A percentile compares a stretch with the other conserved stretches of the same genome.
Evolutionary conservation across 2,888 invertebrate species (phyloP).

Genomic region (Nebria brevicollis): DNA sequence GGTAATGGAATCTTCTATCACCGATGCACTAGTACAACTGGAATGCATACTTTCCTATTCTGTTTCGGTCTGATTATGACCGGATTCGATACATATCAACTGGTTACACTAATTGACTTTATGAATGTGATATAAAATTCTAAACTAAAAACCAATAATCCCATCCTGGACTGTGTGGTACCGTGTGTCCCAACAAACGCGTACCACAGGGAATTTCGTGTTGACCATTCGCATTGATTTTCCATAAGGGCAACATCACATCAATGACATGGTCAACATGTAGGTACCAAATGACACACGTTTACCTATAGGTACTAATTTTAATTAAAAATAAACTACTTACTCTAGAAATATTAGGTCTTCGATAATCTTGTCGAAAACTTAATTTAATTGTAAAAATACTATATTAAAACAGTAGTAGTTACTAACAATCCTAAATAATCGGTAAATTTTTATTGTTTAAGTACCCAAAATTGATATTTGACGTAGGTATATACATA

Average conservation of each 20-base stretch:
- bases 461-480: no score
- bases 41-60: slow-evolving; percentile 7
- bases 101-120: slow-evolving; percentile 27
- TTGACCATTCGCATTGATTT: slow-evolving; percentile 30
- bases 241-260: slow-evolving; percentile 28
- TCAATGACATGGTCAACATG: slow-evolving; percentile 13
- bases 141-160: slow-evolving; percentile 24
- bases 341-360: neutral
- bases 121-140: slow-evolving; percentile 26
- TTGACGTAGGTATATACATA: no score
- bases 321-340: neutral
- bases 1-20: neutral
- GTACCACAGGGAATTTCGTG: slow-evolving; percentile 23
- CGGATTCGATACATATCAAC: slow-evolving; percentile 17
- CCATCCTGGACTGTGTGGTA: slow-evolving; percentile 12
- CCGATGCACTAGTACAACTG: neutral
- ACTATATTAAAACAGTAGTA: no score
- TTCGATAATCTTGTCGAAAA: no score
- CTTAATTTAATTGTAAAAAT: no score
- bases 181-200: slow-evolving; percentile 15
- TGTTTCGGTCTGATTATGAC: slow-evolving; percentile 4
- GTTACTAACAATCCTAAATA: no score
- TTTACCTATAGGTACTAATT: neutral
- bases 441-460: no score
- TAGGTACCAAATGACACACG: neutral